Evolutionary conservation across 1,140 invertebrate species (phyloP).

Genomic region (Cherax destructor): DNA sequence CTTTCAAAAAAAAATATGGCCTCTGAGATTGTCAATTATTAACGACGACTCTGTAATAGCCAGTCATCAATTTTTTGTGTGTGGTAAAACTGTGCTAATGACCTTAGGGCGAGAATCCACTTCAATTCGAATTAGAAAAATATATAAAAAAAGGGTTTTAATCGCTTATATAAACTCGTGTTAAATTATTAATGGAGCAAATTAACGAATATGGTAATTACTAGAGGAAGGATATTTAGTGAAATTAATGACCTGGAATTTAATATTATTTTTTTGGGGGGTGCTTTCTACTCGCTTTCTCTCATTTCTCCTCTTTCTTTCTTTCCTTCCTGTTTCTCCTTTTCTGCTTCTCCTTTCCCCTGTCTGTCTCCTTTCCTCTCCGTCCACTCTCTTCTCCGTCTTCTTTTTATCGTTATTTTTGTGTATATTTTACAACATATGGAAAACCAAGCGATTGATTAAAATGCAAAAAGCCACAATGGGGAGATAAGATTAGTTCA

Average conservation of each 20-base stretch:
- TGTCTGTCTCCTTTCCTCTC: too few relatives aligned
- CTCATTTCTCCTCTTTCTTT: too few relatives aligned
- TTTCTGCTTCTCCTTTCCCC: too few relatives aligned
- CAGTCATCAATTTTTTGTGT: background rate
- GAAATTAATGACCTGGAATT: background rate
- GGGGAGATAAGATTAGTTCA: too few relatives aligned
- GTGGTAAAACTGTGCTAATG: background rate
- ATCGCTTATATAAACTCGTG: background rate
- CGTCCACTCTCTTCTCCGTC: too few relatives aligned
- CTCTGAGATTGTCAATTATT: background rate
- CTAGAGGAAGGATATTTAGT: background rate
- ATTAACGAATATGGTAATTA: background rate
- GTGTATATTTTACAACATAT: too few relatives aligned
- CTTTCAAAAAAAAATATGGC: too few relatives aligned
- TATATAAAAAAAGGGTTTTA: background rate
- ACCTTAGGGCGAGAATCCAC: background rate
- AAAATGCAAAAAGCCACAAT: too few relatives aligned
- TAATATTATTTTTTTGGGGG: background rate
- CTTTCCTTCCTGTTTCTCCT: too few relatives aligned
- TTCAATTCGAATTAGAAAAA: background rate
- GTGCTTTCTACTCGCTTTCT: too few relatives aligned
- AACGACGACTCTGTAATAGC: background rate
- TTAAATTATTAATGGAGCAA: background rate
- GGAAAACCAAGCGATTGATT: too few relatives aligned
- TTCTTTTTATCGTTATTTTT: too few relatives aligned